Percentiles rank a stretch among this genome's conserved stretches.
These are phyloP conservation scores for Bagarius yarrelli DNA, from an alignment of 2,113 vertebrate species.

Conservation along the genomic window DNA sequence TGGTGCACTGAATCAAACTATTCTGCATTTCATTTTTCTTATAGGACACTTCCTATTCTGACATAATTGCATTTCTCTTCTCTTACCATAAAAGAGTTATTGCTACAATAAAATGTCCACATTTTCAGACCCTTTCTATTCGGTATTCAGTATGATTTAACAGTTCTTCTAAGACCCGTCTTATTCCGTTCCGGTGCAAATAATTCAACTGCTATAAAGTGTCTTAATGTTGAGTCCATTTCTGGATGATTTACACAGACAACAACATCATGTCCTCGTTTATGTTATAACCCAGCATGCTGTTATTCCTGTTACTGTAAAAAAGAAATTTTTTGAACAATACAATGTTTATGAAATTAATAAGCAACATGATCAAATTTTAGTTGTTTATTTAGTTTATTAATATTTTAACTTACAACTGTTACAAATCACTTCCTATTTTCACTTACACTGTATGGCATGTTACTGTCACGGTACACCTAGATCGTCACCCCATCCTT, in stretches of 20 bases:
- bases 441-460: neutral
- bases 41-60: constrained; percentile 59
- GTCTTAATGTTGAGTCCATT: constrained; percentile 50
- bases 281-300: neutral
- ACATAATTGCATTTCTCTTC: constrained; percentile 57
- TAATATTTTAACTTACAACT: neutral
- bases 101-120: constrained; percentile 57
- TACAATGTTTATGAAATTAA: neutral
- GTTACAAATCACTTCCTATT: neutral
- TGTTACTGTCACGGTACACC: too few relatives aligned
- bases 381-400: neutral
- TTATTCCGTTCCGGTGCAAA: constrained; percentile 39
- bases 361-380: neutral
- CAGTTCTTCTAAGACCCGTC: constrained; percentile 60
- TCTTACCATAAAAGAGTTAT: constrained; percentile 57
- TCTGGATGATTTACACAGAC: constrained; percentile 10
- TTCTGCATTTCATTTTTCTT: constrained; percentile 67
- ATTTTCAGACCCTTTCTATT: constrained; percentile 56
- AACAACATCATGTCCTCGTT: neutral
- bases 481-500: too few relatives aligned
- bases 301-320: too few relatives aligned
- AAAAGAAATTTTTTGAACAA: neutral
- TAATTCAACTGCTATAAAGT: constrained; percentile 45
- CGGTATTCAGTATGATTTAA: constrained; percentile 65
- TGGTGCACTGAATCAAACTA: constrained; percentile 70